These are phyloP conservation scores for Lutraria lutraria DNA, from an alignment of 2,888 invertebrate species.

Conservation along the genomic window DNA sequence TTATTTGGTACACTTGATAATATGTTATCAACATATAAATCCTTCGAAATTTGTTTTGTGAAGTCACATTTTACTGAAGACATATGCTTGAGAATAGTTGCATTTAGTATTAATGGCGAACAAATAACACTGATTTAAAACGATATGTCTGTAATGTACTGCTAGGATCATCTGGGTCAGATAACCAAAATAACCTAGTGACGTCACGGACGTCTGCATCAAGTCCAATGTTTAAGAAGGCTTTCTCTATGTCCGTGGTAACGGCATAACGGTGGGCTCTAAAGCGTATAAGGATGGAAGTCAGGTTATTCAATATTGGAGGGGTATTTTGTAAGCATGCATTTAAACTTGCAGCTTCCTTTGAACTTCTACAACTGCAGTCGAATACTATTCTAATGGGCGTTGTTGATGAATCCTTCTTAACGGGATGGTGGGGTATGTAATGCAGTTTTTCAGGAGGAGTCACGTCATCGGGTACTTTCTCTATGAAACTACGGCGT, in stretches of 20 bases:
- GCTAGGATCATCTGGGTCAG: slow-evolving; percentile 52
- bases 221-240: neutral
- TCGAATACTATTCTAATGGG: slow-evolving; percentile 63
- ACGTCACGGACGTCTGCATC: neutral
- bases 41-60: slow-evolving; percentile 2
- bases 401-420: slow-evolving; percentile 61
- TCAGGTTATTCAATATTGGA: neutral
- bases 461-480: slow-evolving; percentile 18
- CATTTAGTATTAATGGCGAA: slow-evolving; percentile 61
- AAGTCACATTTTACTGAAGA: slow-evolving; percentile 2
- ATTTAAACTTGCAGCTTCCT: neutral
- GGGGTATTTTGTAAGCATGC: neutral
- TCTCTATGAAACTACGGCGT: slow-evolving; percentile 54
- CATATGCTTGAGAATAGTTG: slow-evolving; percentile 58
- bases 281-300: neutral
- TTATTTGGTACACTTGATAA: slow-evolving; percentile 49
- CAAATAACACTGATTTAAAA: slow-evolving; percentile 58
- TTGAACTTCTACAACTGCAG: slow-evolving; percentile 50
- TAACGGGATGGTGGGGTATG: slow-evolving; percentile 61
- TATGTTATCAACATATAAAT: slow-evolving; percentile 61
- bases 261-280: neutral
- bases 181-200: slow-evolving; percentile 54
- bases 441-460: slow-evolving; percentile 40
- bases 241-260: neutral
- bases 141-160: slow-evolving; percentile 40